Evolutionary conservation across 2,888 invertebrate genomes (phyloP).

Genomic region (Agriopis marginaria): DNA sequence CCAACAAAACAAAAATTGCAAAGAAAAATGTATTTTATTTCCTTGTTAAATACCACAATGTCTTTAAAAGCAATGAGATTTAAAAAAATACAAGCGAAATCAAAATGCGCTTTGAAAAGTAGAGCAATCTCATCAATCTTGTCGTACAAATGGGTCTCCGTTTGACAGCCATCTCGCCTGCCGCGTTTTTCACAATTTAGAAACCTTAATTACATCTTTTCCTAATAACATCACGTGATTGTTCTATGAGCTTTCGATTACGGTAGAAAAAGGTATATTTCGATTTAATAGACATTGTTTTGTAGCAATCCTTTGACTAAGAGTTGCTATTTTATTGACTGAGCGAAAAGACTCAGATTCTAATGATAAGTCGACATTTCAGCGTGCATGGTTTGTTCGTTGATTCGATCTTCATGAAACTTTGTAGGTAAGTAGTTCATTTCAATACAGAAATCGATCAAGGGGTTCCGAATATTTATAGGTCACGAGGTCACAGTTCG

Average conservation of each 20-base stretch:
- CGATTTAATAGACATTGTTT: background rate
- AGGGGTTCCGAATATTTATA: background rate
- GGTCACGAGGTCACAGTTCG: no score
- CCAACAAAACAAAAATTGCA: no score
- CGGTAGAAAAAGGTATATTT: no score
- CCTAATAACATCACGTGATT: background rate
- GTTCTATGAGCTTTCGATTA: background rate
- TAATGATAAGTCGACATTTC: no score
- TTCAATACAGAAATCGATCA: no score
- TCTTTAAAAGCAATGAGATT: no score
- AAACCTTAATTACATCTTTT: background rate
- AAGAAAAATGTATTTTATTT: no score
- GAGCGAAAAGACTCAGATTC: no score
- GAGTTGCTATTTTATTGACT: background rate
- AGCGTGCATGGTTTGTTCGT: no score
- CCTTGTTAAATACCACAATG: no score
- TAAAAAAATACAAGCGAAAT: conserved; percentile 5
- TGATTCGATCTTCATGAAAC: no score
- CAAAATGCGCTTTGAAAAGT: conserved; percentile 10
- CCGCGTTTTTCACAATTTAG: conserved; percentile 12
- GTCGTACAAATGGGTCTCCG: conserved; percentile 8
- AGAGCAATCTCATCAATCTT: conserved; percentile 19
- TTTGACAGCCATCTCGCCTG: conserved; percentile 13
- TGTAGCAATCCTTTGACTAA: background rate
- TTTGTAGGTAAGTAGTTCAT: no score